phyloP scores from a whole-genome alignment of 2,888 invertebrate genomes.

The Meiosimyza decipiens region DNA sequence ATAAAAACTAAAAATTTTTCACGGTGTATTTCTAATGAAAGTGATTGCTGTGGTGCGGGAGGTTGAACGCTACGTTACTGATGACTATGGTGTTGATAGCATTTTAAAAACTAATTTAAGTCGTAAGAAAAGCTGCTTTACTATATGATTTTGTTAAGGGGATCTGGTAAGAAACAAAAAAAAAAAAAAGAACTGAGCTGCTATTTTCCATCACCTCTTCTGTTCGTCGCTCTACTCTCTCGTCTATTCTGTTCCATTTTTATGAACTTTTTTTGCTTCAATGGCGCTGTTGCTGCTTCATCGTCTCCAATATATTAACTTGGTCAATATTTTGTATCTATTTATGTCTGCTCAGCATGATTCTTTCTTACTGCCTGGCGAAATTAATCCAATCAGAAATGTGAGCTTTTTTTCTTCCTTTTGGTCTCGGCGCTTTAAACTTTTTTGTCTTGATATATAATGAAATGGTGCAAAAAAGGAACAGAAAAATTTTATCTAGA shows the following conservation, averaged over 20 bases:
- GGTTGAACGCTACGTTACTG: background rate
- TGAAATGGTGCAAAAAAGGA: too few species aligned
- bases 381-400: conserved; percentile 27
- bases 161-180: too few species aligned
- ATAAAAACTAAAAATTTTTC: too few species aligned
- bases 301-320: conserved; percentile 1
- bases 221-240: background rate
- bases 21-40: too few species aligned
- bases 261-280: background rate
- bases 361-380: background rate
- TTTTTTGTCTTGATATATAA: too few species aligned
- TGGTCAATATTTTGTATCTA: conserved; percentile 9
- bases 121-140: background rate
- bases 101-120: conserved; percentile 9
- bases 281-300: too few species aligned
- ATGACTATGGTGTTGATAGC: background rate
- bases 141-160: too few species aligned
- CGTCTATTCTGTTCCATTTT: background rate
- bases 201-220: background rate
- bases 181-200: background rate
- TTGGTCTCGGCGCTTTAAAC: background rate
- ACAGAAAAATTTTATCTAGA: background rate
- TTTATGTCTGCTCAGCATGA: background rate
- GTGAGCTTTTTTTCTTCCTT: background rate
- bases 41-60: background rate